Percentiles rank a stretch among this genome's conserved stretches.
These are phyloP conservation scores for Drosophila borealis DNA, from an alignment of 2,888 invertebrate species.

Conservation along the genomic window DNA sequence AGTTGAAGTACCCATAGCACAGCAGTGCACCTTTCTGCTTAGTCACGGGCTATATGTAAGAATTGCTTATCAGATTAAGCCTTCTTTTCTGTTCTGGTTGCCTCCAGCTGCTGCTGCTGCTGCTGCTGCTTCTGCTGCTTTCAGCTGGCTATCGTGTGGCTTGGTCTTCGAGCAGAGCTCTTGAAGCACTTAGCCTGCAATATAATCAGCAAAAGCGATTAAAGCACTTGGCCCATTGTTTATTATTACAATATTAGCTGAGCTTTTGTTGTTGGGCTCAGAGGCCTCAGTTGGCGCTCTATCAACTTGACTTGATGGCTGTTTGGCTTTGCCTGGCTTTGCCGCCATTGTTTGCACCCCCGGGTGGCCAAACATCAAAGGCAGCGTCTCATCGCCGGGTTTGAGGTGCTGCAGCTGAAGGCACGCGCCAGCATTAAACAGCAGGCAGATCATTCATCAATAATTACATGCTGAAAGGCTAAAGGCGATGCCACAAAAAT, in stretches of 20 bases:
- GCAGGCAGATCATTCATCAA: slow-evolving; percentile 76
- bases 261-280: slow-evolving; percentile 69
- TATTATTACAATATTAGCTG: slow-evolving; percentile 80
- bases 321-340: slow-evolving; percentile 52
- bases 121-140: slow-evolving; percentile 1
- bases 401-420: slow-evolving; percentile 44
- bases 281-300: slow-evolving; percentile 58
- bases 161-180: slow-evolving; percentile 44
- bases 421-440: slow-evolving; percentile 61
- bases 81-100: slow-evolving; percentile 29
- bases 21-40: slow-evolving; percentile 54
- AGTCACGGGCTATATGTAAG: slow-evolving; percentile 53
- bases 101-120: neutral
- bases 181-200: slow-evolving; percentile 73
- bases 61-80: slow-evolving; percentile 61
- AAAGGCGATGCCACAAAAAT: slow-evolving; percentile 75
- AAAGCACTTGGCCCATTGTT: slow-evolving; percentile 80
- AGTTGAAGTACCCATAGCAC: slow-evolving; percentile 32
- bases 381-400: slow-evolving; percentile 10
- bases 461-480: slow-evolving; percentile 78
- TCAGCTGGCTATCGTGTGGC: slow-evolving; percentile 44
- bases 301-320: slow-evolving; percentile 64
- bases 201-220: slow-evolving; percentile 80
- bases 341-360: slow-evolving; percentile 58
- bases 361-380: slow-evolving; percentile 66